Base-by-base conservation (phyloP, 2,797 vertebrate species). In the Lerista edwardsae region DNA sequence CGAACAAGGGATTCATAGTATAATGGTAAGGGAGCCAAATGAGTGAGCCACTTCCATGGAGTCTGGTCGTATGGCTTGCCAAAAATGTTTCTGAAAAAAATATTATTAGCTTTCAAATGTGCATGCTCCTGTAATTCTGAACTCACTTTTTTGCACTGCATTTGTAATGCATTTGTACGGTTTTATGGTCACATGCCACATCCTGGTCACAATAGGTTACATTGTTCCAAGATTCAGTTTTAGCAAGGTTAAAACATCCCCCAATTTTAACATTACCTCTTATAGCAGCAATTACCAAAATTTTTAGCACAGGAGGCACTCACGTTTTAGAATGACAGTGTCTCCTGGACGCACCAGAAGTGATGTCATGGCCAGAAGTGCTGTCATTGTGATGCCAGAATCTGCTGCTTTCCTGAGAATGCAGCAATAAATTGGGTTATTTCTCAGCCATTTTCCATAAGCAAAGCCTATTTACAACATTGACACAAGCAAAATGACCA, bases 41-140 rank as follows among this genome's bases (percentile, higher is more conserved):
- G 73, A 75, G 39, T 44, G 65, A 75, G 31, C 39, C 62, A 80
- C 78, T 85, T 86, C 84, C 57, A 31, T 62, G 75, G 65, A 84
- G 82, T 61, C 75, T 85, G 64, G 55, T 39, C 15, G 64, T 47
- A 31, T 39, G 25, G 39, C 41, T 73, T 81, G 84, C 84, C 84
- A 76, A 81, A 71, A 17, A 9, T 6, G 8, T 75, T 61, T 73
- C n/a, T n/a, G 21, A 23, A 25, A 36, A 57, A 57, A 59, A 81
- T 27, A 34, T 69, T 78, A 61, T 78, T 85, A 68, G 59, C 65
- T 85, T 81, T 27, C 27, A 85, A 76, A 36, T 23, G 51, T 76
- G 47, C 55, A n/a, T 27, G 39, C 55, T 71, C 41, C 73, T 69
- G 64, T 51, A 39, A n/a, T 4, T 23, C 34, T 39, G 21, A 83